Percentiles rank a stretch among this genome's conserved stretches.
phyloP scores from a whole-genome alignment of 2,113 vertebrate species.

The Spea multiplicata region DNA sequence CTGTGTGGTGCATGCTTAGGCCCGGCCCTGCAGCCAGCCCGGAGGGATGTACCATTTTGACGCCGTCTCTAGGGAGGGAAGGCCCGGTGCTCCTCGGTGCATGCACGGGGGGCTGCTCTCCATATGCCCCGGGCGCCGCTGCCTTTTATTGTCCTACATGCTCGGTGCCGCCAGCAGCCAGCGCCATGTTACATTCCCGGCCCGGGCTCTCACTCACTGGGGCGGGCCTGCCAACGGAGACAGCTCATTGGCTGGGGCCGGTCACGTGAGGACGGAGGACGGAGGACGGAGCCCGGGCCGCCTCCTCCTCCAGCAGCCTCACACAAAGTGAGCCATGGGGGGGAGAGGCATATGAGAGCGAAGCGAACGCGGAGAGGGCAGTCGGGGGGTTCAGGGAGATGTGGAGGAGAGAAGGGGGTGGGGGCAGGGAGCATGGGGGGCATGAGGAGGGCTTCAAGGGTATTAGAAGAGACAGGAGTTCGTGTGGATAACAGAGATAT shows the following conservation, averaged over 20 bases:
- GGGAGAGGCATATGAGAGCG: neutral
- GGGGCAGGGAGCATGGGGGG: neutral
- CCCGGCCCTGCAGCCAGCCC: too few species aligned
- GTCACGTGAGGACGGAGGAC: slow-evolving; percentile 86
- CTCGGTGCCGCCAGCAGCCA: slow-evolving; percentile 49
- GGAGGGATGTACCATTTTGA: slow-evolving; percentile 24
- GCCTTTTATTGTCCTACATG: slow-evolving; percentile 6
- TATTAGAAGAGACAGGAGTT: neutral
- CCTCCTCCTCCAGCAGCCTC: slow-evolving; percentile 6
- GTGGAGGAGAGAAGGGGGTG: neutral
- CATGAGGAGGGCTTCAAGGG: neutral
- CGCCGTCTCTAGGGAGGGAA: neutral
- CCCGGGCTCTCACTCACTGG: slow-evolving; percentile 41
- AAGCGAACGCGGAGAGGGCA: neutral
- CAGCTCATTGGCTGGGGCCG: slow-evolving; percentile 79
- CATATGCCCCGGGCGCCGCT: neutral
- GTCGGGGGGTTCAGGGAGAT: neutral
- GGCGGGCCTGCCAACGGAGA: slow-evolving; percentile 30
- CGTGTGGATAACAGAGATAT: fast-evolving
- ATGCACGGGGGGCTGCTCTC: slow-evolving; percentile 23
- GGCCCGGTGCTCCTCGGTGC: neutral
- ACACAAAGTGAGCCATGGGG: slow-evolving; percentile 12
- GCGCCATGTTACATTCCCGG: slow-evolving; percentile 51
- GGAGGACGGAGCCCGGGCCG: slow-evolving; percentile 75
- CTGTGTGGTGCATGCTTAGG: too few species aligned